phyloP scores from a whole-genome alignment of 2,797 vertebrate species.

The Picus viridis region DNA sequence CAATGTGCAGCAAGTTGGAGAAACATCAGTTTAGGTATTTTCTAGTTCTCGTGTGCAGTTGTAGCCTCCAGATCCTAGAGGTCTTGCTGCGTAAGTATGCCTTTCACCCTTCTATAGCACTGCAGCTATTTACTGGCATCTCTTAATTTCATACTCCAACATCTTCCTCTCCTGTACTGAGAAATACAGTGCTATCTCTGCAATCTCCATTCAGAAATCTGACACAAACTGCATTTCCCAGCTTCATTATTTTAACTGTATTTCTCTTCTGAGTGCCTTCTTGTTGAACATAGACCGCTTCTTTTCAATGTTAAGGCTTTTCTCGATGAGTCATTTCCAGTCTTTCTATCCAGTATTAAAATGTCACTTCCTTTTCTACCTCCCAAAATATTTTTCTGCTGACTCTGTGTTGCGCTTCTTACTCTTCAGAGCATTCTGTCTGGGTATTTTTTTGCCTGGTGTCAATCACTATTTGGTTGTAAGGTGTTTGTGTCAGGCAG shows the following conservation, averaged over 20 bases:
- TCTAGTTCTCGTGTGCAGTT: background rate
- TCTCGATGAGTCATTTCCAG: conserved; percentile 20
- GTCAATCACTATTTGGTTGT: background rate
- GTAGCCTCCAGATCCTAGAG: background rate
- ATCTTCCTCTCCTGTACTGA: background rate
- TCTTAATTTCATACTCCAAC: background rate
- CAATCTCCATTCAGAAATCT: background rate
- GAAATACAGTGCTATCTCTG: background rate
- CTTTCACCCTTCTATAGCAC: background rate
- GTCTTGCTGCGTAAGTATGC: background rate
- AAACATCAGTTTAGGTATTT: background rate
- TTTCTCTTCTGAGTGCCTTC: background rate
- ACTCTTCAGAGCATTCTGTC: background rate
- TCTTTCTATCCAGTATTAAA: conserved; percentile 24
- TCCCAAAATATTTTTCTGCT: background rate
- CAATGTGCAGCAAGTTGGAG: background rate
- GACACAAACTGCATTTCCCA: background rate
- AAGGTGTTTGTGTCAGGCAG: background rate
- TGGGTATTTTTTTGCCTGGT: background rate
- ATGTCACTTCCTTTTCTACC: background rate
- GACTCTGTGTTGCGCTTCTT: background rate
- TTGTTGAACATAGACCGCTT: background rate
- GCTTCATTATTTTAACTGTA: background rate
- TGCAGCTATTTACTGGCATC: background rate
- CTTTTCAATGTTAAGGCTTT: background rate